phyloP scores from a whole-genome alignment of 2,113 vertebrate genomes.

The rat (Rattus norvegicus) region DNA sequence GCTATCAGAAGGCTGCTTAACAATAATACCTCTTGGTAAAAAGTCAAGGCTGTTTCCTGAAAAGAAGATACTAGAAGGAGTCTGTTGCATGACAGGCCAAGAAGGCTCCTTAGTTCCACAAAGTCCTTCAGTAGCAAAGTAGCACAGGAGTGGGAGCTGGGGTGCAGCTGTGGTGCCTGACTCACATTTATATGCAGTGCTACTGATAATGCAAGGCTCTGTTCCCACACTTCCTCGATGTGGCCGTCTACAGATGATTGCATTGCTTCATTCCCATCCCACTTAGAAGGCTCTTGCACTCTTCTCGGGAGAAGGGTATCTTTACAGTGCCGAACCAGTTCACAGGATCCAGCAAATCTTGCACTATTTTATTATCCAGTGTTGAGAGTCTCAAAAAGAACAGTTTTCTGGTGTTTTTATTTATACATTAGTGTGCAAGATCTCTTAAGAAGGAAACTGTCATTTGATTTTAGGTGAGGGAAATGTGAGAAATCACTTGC shows the following conservation, averaged over 20 bases:
- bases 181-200: no score
- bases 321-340: background rate
- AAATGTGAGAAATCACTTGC: background rate
- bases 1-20: background rate
- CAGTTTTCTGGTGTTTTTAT: background rate
- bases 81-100: background rate
- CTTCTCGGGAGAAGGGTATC: background rate
- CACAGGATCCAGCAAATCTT: background rate
- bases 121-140: background rate
- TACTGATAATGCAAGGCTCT: background rate
- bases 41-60: background rate
- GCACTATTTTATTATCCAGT: background rate
- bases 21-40: background rate
- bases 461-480: background rate
- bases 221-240: background rate
- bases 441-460: background rate
- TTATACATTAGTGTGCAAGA: background rate
- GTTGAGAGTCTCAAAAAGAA: background rate
- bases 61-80: background rate
- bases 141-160: accelerated
- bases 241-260: background rate
- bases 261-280: background rate
- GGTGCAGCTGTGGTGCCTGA: accelerated
- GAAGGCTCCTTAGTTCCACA: background rate
- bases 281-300: background rate